Evolutionary conservation across 2,888 invertebrate species (phyloP), one percentile per base, ranked within the genome.

Genomic region (Andricus quercusramuli): DNA sequence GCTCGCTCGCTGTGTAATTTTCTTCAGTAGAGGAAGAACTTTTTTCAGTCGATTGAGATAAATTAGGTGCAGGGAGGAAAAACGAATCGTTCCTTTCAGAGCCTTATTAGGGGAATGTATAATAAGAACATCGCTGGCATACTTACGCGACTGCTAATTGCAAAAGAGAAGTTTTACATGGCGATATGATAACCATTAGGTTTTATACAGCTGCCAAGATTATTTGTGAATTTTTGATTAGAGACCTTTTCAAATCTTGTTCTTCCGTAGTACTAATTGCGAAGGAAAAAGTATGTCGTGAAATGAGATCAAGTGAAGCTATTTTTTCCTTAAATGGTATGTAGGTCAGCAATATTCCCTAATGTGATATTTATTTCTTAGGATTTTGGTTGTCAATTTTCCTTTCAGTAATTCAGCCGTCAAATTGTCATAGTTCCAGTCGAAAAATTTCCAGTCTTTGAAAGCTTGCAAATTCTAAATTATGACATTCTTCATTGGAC

Each of bases 1-100:
- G 51, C 70, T 70, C 47, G 29, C 20, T 70, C 29, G 20, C 51
- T 70, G n/a, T 29, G 70, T 70, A 70, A 70, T 70, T 70, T 70
- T 70, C 70, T 51, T 70, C 47, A 51, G 32, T 51, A 8, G 32
- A 70, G 20, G 25, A 29, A 29, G 22, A 22, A 44, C 68, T 68
- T 47, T 51, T 70, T 70, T 32, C 47, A 70, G 51, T 70, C 47
- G 70, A 51, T 70, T 70, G 70, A 70, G 70, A 51, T 70, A 70
- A 70, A 70, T 70, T 70, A 70, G 70, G 51, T 20, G 68, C 47
- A 66, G n/a, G 13, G 29, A 6, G 47, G 32, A 51, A 32, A 68
- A 70, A 29, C 1, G 29, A 70, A 51, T 20, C 29, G 29, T 51
- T 51, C 15, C 51, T 70, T 70, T 51, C 70, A 51, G 20, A 70